A percentile compares a stretch with the other conserved stretches of the same genome.
These are phyloP conservation scores for Epinephelus fuscoguttatus DNA, from an alignment of 2,113 vertebrate genomes.

Conservation along the genomic window DNA sequence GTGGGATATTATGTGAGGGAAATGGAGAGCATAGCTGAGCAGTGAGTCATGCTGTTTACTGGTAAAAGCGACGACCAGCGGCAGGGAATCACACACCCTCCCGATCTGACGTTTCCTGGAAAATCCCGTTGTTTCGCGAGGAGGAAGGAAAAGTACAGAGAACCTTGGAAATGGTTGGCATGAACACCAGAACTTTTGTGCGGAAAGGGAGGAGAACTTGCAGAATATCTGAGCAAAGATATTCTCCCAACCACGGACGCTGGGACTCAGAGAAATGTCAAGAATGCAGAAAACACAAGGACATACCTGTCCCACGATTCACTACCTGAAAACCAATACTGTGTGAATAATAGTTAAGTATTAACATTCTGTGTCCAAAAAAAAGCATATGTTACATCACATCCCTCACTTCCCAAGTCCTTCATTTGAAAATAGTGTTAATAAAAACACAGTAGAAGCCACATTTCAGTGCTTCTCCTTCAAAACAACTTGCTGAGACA, in stretches of 20 bases:
- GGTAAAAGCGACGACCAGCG: slow-evolving; percentile 81
- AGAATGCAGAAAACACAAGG: slow-evolving; percentile 69
- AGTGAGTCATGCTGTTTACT: slow-evolving; percentile 88
- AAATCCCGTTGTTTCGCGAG: slow-evolving; percentile 84
- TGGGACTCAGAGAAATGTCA: slow-evolving; percentile 78
- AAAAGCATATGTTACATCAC: not conserved
- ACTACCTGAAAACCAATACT: slow-evolving; percentile 35
- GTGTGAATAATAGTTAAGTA: slow-evolving; percentile 13
- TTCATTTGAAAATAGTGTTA: not conserved
- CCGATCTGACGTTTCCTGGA: slow-evolving; percentile 86
- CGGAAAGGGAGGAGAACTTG: slow-evolving; percentile 78
- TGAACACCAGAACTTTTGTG: slow-evolving; percentile 69
- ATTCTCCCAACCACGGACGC: slow-evolving; percentile 58
- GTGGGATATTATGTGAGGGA: slow-evolving; percentile 85
- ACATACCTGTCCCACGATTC: slow-evolving; percentile 30
- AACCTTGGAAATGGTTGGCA: slow-evolving; percentile 79
- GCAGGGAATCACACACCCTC: slow-evolving; percentile 87
- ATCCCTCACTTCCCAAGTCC: slow-evolving; percentile 2
- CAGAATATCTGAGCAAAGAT: slow-evolving; percentile 66
- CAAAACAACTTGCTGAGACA: not conserved
- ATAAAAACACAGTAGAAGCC: slow-evolving; percentile 2
- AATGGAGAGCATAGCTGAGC: slow-evolving; percentile 84
- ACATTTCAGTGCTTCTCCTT: not conserved
- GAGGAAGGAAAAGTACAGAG: slow-evolving; percentile 86
- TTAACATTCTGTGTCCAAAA: not conserved